Evolutionary conservation across 1,140 invertebrate species (phyloP).

Genomic region (Thalassaphorura encarpata): DNA sequence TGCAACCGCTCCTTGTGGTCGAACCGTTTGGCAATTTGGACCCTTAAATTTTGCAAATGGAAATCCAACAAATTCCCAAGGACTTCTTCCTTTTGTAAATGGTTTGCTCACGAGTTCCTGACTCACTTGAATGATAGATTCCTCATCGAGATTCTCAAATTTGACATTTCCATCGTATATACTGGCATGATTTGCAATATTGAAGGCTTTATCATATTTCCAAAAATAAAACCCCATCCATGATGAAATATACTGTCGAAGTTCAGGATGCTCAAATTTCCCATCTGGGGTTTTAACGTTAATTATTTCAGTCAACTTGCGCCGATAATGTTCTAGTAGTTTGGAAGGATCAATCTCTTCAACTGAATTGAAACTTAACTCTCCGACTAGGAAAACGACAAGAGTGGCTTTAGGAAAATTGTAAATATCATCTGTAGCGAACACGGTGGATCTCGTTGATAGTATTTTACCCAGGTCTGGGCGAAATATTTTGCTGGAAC

Average conservation of each 20-base stretch:
- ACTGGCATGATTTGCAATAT: constrained; percentile 14
- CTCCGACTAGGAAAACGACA: too few species aligned
- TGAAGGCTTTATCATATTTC: constrained; percentile 17
- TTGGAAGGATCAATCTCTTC: too few species aligned
- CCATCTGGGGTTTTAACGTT: constrained; percentile 10
- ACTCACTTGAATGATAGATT: background rate
- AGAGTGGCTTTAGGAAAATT: constrained; percentile 15
- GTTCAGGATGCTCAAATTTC: constrained; percentile 5
- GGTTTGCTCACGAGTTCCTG: constrained; percentile 9
- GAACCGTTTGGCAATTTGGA: background rate
- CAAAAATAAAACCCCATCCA: constrained; percentile 21
- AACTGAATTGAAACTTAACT: too few species aligned
- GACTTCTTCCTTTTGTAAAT: constrained; percentile 8
- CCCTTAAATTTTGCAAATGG: background rate
- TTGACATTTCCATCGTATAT: background rate
- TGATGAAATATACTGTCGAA: constrained; percentile 6
- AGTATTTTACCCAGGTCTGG: constrained; percentile 23
- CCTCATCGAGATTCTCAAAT: background rate
- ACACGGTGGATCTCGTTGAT: constrained; percentile 12
- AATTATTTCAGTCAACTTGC: constrained; percentile 10
- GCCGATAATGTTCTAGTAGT: constrained; percentile 16
- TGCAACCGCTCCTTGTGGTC: too few species aligned
- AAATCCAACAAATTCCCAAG: constrained; percentile 14
- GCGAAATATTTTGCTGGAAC: constrained; percentile 1
- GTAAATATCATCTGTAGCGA: constrained; percentile 15